Evolutionary conservation across 2,113 vertebrate genomes (phyloP).

Genomic region (Naja naja): DNA sequence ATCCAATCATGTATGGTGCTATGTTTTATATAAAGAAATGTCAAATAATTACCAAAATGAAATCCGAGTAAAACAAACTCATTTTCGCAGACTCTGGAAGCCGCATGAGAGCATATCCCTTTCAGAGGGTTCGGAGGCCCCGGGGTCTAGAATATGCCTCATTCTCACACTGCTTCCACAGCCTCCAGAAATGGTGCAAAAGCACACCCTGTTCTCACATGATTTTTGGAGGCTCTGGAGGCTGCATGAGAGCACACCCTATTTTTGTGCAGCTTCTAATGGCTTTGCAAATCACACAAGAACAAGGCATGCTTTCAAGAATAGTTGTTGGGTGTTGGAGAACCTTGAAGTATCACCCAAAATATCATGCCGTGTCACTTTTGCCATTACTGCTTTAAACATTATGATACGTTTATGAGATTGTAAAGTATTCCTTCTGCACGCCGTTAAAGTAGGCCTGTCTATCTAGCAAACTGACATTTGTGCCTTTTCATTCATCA

Average conservation of each 20-base stretch:
- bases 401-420: background rate
- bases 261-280: background rate
- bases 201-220: background rate
- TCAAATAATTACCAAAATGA: background rate
- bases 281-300: background rate
- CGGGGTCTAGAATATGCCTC: background rate
- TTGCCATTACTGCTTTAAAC: background rate
- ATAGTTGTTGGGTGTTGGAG: background rate
- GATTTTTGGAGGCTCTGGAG: background rate
- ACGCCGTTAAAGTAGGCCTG: background rate
- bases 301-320: background rate
- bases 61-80: background rate
- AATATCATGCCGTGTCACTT: background rate
- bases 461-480: background rate
- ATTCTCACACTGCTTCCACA: background rate
- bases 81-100: too few relatives aligned
- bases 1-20: background rate
- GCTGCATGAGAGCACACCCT: background rate
- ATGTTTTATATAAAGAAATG: background rate
- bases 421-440: background rate
- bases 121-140: background rate
- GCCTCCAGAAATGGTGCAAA: background rate
- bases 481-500: background rate
- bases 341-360: background rate
- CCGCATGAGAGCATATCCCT: too few relatives aligned